These are phyloP conservation scores for Hemiprocne comata DNA, from an alignment of 2,113 vertebrate species.

Conservation along the genomic window DNA sequence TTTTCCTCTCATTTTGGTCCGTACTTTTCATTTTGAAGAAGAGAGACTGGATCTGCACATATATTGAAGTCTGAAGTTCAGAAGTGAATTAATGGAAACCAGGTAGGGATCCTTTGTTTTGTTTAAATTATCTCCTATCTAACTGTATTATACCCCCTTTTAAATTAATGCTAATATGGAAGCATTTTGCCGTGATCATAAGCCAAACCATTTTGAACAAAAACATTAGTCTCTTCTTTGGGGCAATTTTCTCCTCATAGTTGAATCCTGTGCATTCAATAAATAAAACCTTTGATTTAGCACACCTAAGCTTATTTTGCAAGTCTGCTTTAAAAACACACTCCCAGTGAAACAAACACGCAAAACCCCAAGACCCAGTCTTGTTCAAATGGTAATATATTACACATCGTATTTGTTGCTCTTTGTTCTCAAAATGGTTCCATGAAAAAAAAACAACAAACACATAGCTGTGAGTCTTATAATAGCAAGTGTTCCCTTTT, in stretches of 20 bases:
- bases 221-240: background rate
- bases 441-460: background rate
- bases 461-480: background rate
- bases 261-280: background rate
- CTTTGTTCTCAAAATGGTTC: background rate
- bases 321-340: background rate
- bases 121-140: background rate
- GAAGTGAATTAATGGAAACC: background rate
- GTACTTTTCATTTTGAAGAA: background rate
- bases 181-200: background rate
- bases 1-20: background rate
- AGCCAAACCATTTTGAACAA: background rate
- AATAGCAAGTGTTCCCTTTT: background rate
- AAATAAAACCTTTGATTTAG: background rate
- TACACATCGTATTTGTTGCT: background rate
- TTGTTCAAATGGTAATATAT: background rate
- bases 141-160: background rate
- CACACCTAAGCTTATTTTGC: background rate
- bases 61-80: background rate
- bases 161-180: background rate
- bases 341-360: background rate
- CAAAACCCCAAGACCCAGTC: background rate
- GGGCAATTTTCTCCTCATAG: background rate
- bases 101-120: background rate
- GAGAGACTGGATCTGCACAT: background rate